A percentile compares a stretch with the other conserved stretches of the same genome.
These are phyloP conservation scores for Axea sp. DNA, from an alignment of 2,888 invertebrate genomes.

Conservation along the genomic window DNA sequence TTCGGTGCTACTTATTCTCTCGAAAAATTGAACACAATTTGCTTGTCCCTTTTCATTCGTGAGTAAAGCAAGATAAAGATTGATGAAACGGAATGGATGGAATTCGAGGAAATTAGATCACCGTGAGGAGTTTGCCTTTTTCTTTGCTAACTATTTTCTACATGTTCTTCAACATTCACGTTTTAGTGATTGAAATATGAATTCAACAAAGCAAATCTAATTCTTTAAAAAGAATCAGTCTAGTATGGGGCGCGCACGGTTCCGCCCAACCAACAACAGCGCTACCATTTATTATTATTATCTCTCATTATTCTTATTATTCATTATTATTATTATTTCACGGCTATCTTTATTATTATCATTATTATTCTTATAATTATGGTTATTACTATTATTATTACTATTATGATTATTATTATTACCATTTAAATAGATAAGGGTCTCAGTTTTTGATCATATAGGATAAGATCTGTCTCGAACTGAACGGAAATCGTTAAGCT, in stretches of 20 bases:
- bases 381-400: constrained; percentile 62
- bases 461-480: constrained; percentile 71
- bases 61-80: constrained; percentile 1
- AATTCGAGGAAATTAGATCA: constrained; percentile 20
- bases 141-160: constrained; percentile 52
- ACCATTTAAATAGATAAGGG: constrained; percentile 73
- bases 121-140: constrained; percentile 41
- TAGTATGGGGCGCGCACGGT: constrained; percentile 31
- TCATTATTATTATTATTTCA: constrained; percentile 50
- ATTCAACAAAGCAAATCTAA: constrained; percentile 52
- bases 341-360: constrained; percentile 53
- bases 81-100: too few relatives aligned
- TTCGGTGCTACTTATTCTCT: neutral
- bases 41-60: constrained; percentile 3
- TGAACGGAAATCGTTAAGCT: constrained; percentile 61
- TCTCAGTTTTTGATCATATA: constrained; percentile 73
- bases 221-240: constrained; percentile 45
- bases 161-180: constrained; percentile 67
- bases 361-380: constrained; percentile 64
- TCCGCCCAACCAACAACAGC: constrained; percentile 67
- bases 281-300: constrained; percentile 72
- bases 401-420: constrained; percentile 44
- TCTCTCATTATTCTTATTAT: constrained; percentile 49
- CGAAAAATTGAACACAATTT: neutral
- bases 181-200: constrained; percentile 69